A percentile compares a stretch with the other conserved stretches of the same genome.
These are phyloP conservation scores for Pollachius pollachius DNA, from an alignment of 2,113 vertebrate species.

Conservation along the genomic window DNA sequence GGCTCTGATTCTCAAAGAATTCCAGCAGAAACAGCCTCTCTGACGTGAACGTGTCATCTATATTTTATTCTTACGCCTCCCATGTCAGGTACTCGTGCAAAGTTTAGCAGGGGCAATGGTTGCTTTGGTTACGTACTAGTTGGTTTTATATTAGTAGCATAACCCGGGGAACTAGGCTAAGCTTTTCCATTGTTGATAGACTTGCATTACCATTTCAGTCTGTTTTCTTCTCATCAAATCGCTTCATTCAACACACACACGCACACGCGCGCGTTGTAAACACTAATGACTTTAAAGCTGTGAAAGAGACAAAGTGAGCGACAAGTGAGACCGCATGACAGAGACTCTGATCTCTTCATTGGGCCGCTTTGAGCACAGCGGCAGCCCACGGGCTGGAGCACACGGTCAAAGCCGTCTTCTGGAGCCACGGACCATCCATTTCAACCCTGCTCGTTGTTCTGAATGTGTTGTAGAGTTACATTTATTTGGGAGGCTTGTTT, in stretches of 20 bases:
- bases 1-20: conserved; percentile 57
- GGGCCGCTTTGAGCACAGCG: conserved; percentile 21
- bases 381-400: conserved; percentile 39
- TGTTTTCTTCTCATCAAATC: too few relatives aligned
- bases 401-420: conserved; percentile 52
- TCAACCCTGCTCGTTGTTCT: conserved; percentile 33
- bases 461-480: conserved; percentile 9
- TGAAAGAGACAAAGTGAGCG: conserved; percentile 48
- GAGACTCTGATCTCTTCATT: conserved; percentile 31
- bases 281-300: conserved; percentile 65
- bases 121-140: conserved; percentile 2
- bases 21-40: conserved; percentile 49
- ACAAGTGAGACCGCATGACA: conserved; percentile 8
- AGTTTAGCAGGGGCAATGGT: background rate
- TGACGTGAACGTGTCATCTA: conserved; percentile 34
- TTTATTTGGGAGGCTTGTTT: conserved; percentile 11
- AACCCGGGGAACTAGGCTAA: conserved; percentile 55
- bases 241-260: conserved; percentile 16
- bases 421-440: conserved; percentile 58
- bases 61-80: conserved; percentile 24
- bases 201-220: background rate
- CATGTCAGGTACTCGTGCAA: conserved; percentile 19
- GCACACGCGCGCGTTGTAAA: conserved; percentile 12
- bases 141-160: conserved; percentile 41
- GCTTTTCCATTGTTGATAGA: conserved; percentile 7